Evolutionary conservation across 1,140 invertebrate species (phyloP), one percentile per base, ranked within the genome.

Genomic region (Ceratosolen solmsi): DNA sequence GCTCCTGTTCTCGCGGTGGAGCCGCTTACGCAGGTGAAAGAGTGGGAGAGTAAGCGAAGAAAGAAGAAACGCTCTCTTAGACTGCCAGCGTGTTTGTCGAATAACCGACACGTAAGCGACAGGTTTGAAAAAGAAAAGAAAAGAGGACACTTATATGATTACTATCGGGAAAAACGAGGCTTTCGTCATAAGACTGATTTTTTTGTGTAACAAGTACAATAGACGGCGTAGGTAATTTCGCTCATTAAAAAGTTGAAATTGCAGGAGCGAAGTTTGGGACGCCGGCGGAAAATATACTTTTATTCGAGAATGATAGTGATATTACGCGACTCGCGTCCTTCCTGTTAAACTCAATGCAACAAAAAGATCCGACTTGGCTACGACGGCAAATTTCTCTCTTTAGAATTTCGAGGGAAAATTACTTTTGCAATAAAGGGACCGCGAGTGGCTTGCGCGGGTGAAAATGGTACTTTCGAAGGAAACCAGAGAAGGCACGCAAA

Each of bases 391-490:
- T 68, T 68, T 68, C 63, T 68, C 63, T 38, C 38, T 22, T 36
- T 68, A 68, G 15, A n/a, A 1, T 68, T 38, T 38, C n/a, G 20
- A 68, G 63, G 38, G 63, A n/a, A 68, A 20, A 68, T 68, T 68
- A n/a, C 63, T 68, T 68, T 68, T 22, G 63, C 20, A 9, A 68
- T 38, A 38, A 38, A 68, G 38, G 33, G 33, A 68, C 17, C 17
- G 13, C 5, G 13, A 38, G 33, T 8, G n/a, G 17, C 63, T 2
- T 38, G n/a, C 22, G 46, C 41, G 36, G 46, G 46, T 2, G 49
- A 73, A 77, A 65, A 77, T 49, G 58, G 63, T 68, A 78, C 75
- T 68, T 68, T 68, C 41, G 41, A 54, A 30, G 71, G 46, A 27
- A 20, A 68, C 25, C 11, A 20, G 54, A 58, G 54, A 41, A 36